Percentiles rank a stretch among this genome's conserved stretches.
These are phyloP conservation scores for Sycophila texana DNA, from an alignment of 2,888 invertebrate genomes.

Conservation along the genomic window DNA sequence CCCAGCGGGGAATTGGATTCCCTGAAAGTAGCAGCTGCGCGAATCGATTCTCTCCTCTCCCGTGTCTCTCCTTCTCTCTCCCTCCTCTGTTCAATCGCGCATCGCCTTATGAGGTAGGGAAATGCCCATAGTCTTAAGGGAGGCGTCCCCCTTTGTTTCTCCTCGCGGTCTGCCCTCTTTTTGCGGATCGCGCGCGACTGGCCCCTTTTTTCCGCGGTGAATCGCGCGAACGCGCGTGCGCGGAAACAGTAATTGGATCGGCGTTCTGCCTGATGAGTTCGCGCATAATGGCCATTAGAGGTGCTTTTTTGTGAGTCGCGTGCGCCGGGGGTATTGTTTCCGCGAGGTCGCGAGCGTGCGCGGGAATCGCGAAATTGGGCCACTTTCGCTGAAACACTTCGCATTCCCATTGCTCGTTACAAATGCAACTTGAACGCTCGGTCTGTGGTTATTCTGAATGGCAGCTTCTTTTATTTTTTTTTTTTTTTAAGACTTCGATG, in stretches of 20 bases:
- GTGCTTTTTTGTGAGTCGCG: background rate
- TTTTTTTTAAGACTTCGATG: too few relatives aligned
- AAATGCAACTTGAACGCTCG: too few relatives aligned
- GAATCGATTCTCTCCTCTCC: slow-evolving; percentile 2
- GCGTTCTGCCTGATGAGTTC: background rate
- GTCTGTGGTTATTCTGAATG: too few relatives aligned
- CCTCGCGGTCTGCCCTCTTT: slow-evolving; percentile 14
- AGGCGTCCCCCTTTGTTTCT: slow-evolving; percentile 31
- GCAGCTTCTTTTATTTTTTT: too few relatives aligned
- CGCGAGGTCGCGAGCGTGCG: too few relatives aligned
- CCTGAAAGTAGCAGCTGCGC: slow-evolving; percentile 39
- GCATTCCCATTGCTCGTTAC: too few relatives aligned
- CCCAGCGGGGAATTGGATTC: slow-evolving; percentile 38
- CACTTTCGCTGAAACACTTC: too few relatives aligned
- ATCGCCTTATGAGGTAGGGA: slow-evolving; percentile 45
- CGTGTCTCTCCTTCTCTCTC: background rate
- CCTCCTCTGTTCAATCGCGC: background rate
- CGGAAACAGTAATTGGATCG: slow-evolving; percentile 1
- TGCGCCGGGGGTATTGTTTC: too few relatives aligned
- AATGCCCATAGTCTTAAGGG: slow-evolving; percentile 31
- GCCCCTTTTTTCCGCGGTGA: background rate
- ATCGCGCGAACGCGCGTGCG: background rate
- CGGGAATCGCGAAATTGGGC: too few relatives aligned
- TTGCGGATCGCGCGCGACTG: background rate
- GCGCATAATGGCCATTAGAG: background rate